Conservation (phyloP, 2,888 invertebrate genomes). For the Ophion obscuratus region DNA sequence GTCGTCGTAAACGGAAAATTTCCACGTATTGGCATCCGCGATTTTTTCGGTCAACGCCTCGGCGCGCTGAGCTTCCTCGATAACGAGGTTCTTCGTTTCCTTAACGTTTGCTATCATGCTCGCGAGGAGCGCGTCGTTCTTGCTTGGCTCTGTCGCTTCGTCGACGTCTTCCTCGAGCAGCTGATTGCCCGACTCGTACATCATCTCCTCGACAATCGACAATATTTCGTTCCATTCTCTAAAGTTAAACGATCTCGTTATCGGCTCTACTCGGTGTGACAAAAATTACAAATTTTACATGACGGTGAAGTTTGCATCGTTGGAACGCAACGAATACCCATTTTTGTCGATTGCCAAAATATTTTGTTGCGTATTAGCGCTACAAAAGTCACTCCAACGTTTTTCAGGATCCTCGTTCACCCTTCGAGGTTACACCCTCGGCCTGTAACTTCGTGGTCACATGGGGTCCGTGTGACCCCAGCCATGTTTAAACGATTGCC, state of each 20-base stretch:
- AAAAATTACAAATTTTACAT: not conserved
- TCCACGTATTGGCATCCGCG: constrained; percentile 67
- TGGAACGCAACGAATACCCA: not conserved
- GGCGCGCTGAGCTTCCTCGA: constrained; percentile 68
- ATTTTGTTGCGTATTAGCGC: not conserved
- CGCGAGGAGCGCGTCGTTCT: constrained; percentile 61
- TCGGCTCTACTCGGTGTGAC: not conserved
- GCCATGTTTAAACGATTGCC: too few relatives aligned
- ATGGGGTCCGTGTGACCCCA: too few relatives aligned
- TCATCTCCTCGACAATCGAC: constrained; percentile 70
- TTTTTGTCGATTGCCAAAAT: not conserved
- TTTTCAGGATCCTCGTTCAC: too few relatives aligned
- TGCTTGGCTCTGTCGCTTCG: constrained; percentile 43
- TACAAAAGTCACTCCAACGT: too few relatives aligned
- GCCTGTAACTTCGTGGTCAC: too few relatives aligned
- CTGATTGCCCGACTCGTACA: constrained; percentile 69
- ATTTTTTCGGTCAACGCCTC: constrained; percentile 69
- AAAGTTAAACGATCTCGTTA: not conserved
- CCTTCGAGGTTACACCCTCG: too few relatives aligned
- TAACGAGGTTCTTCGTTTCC: constrained; percentile 69
- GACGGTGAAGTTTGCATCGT: too few relatives aligned
- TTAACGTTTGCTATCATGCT: constrained; percentile 69
- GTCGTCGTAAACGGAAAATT: constrained; percentile 60
- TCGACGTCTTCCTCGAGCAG: constrained; percentile 40
- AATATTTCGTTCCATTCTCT: constrained; percentile 73